A percentile compares a stretch with the other conserved stretches of the same genome.
These are phyloP conservation scores for Lethenteron reissneri DNA, from an alignment of 2,113 vertebrate species.

Conservation along the genomic window DNA sequence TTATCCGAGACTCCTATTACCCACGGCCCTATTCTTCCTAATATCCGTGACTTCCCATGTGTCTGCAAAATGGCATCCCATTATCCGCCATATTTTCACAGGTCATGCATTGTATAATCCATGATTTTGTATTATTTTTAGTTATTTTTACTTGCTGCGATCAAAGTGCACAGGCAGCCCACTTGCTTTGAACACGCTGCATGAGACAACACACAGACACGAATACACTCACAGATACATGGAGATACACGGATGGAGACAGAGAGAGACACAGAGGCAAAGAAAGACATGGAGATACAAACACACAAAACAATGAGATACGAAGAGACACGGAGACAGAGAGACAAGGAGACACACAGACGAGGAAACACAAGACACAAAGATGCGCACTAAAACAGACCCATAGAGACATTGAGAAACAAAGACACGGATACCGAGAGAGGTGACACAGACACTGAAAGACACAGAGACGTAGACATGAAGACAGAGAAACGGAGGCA, in stretches of 20 bases:
- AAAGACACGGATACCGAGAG: background rate
- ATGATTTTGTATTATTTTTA: no score
- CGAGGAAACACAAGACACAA: background rate
- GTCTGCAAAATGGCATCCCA: no score
- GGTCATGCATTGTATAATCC: no score
- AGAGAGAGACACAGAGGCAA: background rate
- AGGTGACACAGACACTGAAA: background rate
- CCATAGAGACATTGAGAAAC: background rate
- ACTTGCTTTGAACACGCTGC: background rate
- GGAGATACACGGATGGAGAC: background rate
- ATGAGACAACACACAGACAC: background rate
- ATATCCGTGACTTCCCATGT: no score
- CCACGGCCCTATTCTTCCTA: no score
- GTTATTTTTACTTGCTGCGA: background rate
- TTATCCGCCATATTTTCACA: no score
- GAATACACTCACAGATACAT: background rate
- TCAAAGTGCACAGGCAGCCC: background rate
- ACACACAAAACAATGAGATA: background rate
- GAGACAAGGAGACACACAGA: slow-evolving; percentile 1
- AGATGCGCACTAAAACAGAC: background rate
- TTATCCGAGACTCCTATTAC: no score
- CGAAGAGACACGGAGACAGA: background rate
- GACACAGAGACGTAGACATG: background rate
- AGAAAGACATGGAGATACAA: background rate
- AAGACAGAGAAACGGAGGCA: background rate